Percentiles rank a stretch among this genome's conserved stretches.
Evolutionary conservation across 2,797 vertebrate species (phyloP).

Genomic region (Labeo calbasu): DNA sequence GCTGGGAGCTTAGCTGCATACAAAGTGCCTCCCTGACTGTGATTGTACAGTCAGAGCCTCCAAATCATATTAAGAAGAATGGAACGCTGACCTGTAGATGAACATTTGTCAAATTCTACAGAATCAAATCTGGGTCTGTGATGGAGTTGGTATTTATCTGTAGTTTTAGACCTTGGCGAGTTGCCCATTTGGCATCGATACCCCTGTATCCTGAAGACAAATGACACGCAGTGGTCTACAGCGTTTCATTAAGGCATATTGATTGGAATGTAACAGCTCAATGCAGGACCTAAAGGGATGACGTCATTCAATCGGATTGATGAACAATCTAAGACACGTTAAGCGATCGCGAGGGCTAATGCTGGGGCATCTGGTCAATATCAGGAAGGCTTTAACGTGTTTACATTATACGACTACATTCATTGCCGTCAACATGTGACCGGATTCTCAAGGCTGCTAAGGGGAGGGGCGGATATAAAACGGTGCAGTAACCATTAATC

Average conservation of each 20-base stretch:
- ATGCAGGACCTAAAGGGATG: constrained; percentile 30
- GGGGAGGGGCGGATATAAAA: not conserved
- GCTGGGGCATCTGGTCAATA: constrained; percentile 20
- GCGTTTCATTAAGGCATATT: constrained; percentile 53
- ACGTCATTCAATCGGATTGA: constrained; percentile 6
- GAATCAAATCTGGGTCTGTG: not conserved
- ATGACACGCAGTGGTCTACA: constrained; percentile 31
- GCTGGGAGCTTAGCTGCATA: not conserved
- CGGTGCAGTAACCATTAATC: constrained; percentile 19
- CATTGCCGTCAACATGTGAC: not conserved
- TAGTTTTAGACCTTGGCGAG: constrained; percentile 24
- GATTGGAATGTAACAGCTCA: constrained; percentile 42
- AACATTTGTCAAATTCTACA: not conserved
- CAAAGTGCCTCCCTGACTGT: not conserved
- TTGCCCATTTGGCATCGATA: constrained; percentile 13
- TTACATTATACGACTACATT: constrained; percentile 31
- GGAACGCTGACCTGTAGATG: not conserved
- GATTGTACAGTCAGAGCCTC: constrained; percentile 2
- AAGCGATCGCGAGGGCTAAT: not conserved
- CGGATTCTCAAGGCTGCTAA: constrained; percentile 5
- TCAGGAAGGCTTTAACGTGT: constrained; percentile 12
- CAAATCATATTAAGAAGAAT: constrained; percentile 20
- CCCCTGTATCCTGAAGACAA: constrained; percentile 31
- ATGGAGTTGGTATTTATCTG: not conserved
- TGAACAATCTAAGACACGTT: constrained; percentile 19